Base-by-base conservation (phyloP, 2,797 vertebrate species). In the Nannoperca obscura region DNA sequence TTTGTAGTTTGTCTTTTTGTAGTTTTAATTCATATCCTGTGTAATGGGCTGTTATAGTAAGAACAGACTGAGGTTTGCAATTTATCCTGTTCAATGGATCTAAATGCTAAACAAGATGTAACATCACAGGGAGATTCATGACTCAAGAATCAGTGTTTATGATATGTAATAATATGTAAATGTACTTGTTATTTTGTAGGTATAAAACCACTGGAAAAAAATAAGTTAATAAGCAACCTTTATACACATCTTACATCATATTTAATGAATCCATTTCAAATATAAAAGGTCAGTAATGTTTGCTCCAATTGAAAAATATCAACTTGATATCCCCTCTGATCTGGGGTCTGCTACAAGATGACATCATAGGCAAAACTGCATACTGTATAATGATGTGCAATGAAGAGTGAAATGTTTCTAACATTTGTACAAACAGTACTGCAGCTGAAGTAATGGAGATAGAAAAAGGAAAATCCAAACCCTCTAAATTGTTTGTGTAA, bases 261-360 rank as follows among this genome's bases (percentile, higher is more conserved):
- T 93, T 94, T 86, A 92, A 93, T 91, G 84, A 89, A 91, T 87
- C 74, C 65, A 82, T 92, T 84, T 93, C 84, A 85, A 84, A 93
- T 94, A 95, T 85, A 95, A 94, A 93, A 93, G 78, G 86, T 90
- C 84, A 91, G 93, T 93, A 93, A 90, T 88, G 91, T 92, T 87
- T 85, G 77, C 77, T 89, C 81, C 66, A 73, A 80, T 85, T 74
- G 66, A 89, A 91, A 87, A 92, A 89, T 84, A 91, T 86, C 86
- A 84, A 83, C 86, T 87, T 86, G 84, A 92, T 85, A 88, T 82
- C 78, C 74, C 85, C 75, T 84, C 88, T 58, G 66, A 14, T 70
- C 22, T 81, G 78, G 80, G 69, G 77, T 76, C 86, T 71, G 89
- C 88, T 87, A 85, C 67, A 81, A 64, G 79, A 86, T 72, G 80